Conservation (phyloP, 2,888 invertebrate species). For the Trachelus troglodyta region DNA sequence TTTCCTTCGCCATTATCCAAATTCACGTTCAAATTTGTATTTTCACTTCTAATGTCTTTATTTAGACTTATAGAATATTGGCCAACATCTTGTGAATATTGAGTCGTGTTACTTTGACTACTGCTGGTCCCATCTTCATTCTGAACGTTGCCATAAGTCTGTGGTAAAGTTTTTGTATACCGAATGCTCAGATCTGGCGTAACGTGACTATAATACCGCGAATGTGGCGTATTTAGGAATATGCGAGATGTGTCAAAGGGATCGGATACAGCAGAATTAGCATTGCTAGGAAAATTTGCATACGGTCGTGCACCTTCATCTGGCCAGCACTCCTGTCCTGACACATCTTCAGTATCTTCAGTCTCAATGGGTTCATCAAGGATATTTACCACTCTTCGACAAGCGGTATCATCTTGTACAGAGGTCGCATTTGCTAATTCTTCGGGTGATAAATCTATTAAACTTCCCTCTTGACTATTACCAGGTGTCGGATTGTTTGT, state of each 20-base stretch:
- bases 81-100: conserved; percentile 34
- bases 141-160: conserved; percentile 55
- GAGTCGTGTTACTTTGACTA: conserved; percentile 29
- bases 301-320: conserved; percentile 52
- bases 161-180: conserved; percentile 39
- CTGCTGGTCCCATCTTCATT: conserved; percentile 27
- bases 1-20: conserved; percentile 31
- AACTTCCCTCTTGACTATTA: conserved; percentile 72
- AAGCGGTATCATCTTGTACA: conserved; percentile 34
- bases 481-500: conserved; percentile 66
- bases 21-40: conserved; percentile 50
- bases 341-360: conserved; percentile 25
- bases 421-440: conserved; percentile 56
- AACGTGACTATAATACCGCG: conserved; percentile 66
- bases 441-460: conserved; percentile 81
- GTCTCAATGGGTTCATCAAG: conserved; percentile 61
- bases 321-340: conserved; percentile 45
- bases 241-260: conserved; percentile 76
- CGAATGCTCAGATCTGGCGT: conserved; percentile 52
- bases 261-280: conserved; percentile 64
- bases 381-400: conserved; percentile 58
- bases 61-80: conserved; percentile 50
- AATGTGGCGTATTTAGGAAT: conserved; percentile 54
- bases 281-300: conserved; percentile 54
- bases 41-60: conserved; percentile 50